A percentile compares a stretch with the other conserved stretches of the same genome.
Conservation (phyloP, 2,797 vertebrate genomes). For the Sebastes dallii region DNA sequence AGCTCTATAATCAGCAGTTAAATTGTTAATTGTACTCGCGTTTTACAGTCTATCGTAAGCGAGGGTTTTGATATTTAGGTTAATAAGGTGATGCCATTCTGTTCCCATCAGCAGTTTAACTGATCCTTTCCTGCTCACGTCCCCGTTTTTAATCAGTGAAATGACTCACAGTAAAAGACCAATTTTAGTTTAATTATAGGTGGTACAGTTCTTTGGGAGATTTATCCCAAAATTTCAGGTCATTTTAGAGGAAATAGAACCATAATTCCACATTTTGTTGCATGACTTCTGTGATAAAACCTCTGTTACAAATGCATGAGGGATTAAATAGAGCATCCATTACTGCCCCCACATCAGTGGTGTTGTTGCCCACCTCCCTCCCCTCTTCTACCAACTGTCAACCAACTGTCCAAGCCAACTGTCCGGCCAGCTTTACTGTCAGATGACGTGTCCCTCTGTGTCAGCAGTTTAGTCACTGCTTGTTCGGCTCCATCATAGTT, state of each 20-base stretch:
- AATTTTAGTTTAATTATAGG: not conserved
- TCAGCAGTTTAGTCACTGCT: conserved; percentile 65
- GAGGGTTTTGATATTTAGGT: conserved; percentile 47
- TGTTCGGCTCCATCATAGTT: conserved; percentile 50
- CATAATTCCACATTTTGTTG: conserved; percentile 6
- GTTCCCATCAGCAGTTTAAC: not conserved
- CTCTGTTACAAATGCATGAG: conserved; percentile 21
- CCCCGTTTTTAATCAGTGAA: conserved; percentile 47
- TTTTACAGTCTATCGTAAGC: not conserved
- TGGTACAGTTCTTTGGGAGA: not conserved
- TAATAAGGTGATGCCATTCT: conserved; percentile 30
- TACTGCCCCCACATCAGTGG: conserved; percentile 20
- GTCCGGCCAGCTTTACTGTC: conserved; percentile 53
- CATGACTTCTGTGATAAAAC: conserved; percentile 27
- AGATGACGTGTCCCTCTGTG: conserved; percentile 57
- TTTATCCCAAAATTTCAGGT: not conserved
- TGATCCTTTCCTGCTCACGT: conserved; percentile 6
- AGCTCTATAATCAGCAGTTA: not conserved
- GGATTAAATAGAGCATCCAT: conserved; percentile 53
- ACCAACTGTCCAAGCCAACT: conserved; percentile 66
- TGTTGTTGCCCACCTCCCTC: conserved; percentile 43
- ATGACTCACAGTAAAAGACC: not conserved
- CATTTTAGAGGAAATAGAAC: not conserved
- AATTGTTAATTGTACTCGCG: not conserved
- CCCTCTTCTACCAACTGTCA: conserved; percentile 59